Percentiles rank a stretch among this genome's conserved stretches.
phyloP scores from a whole-genome alignment of 2,797 vertebrate genomes.

The Falco novaeseelandiae region DNA sequence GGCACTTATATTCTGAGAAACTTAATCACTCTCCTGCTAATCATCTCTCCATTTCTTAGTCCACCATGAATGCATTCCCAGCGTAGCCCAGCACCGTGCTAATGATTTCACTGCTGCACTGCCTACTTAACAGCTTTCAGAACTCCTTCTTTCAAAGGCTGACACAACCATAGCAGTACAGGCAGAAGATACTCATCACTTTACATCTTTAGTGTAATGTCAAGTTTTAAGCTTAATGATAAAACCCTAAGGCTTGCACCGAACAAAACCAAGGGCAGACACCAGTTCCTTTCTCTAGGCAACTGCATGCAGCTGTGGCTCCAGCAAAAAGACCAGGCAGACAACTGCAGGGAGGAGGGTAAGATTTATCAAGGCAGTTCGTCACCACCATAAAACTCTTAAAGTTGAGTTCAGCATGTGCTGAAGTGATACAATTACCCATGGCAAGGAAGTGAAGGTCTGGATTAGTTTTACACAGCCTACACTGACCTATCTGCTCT shows the following conservation, averaged over 20 bases:
- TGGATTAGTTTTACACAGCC: conserved; percentile 3
- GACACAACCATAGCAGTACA: neutral
- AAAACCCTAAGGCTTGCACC: neutral
- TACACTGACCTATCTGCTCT: neutral
- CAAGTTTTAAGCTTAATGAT: neutral
- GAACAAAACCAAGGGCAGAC: neutral
- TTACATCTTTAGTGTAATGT: neutral
- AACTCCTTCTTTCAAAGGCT: neutral
- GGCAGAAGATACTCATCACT: neutral
- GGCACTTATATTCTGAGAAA: neutral
- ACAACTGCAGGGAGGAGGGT: neutral
- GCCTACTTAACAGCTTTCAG: neutral
- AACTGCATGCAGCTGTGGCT: neutral
- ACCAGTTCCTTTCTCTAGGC: neutral
- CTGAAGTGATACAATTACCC: conserved; percentile 18
- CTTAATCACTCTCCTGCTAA: neutral
- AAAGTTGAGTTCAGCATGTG: neutral
- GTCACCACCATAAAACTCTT: neutral
- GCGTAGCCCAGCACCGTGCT: neutral
- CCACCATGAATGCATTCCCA: neutral
- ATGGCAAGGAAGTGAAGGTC: neutral
- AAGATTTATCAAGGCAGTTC: neutral
- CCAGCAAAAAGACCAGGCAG: neutral
- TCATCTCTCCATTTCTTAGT: neutral
- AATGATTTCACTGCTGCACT: neutral